Evolutionary conservation across 2,888 invertebrate genomes (phyloP), one percentile per base, ranked within the genome.

Genomic region (Nomada fabriciana): DNA sequence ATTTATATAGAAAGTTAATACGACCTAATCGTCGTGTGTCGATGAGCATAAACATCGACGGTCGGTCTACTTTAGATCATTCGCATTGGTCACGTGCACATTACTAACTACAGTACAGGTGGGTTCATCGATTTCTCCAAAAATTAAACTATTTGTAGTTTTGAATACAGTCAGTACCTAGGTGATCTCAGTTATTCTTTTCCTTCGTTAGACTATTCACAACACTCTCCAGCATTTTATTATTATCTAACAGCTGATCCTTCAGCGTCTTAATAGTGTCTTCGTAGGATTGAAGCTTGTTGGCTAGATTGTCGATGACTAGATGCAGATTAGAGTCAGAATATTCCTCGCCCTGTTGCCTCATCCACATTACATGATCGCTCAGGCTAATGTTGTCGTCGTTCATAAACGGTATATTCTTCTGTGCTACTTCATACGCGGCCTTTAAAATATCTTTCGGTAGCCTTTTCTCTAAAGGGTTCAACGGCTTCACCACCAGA

Each of bases 401-500:
- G 67, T 86, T 90, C 20, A 86, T 76, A 10, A 90, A 75, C 3
- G 91, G 90, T 18, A 88, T 89, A 42, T 93, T 93, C 57, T 90
- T 92, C 78, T 94, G 93, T 0, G 94, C 94, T n/a, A 94, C 92
- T 77, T 94, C 94, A 59, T 94, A 94, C 18, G 94, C 94, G 0
- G 93, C 94, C 68, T 93, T 92, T 70, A 94, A 85, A 53, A 94
- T 94, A 76, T 94, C 93, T 76, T 92, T 93, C 0, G 94, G 94
- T 61, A 95, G 84, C 67, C 94, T 90, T 76, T 94, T 94, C 74
- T 94, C 94, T 67, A 94, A 85, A 0, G 94, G 94, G 90, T 94
- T 94, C 7, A 94, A 86, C 0, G 95, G 95, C 71, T 94, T 94
- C 0, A 95, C 94, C 47, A 94, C 92, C 1, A 94, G 87, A 0